Evolutionary conservation across 2,797 vertebrate genomes (phyloP).

Genomic region (Gallinago nigripennis): DNA sequence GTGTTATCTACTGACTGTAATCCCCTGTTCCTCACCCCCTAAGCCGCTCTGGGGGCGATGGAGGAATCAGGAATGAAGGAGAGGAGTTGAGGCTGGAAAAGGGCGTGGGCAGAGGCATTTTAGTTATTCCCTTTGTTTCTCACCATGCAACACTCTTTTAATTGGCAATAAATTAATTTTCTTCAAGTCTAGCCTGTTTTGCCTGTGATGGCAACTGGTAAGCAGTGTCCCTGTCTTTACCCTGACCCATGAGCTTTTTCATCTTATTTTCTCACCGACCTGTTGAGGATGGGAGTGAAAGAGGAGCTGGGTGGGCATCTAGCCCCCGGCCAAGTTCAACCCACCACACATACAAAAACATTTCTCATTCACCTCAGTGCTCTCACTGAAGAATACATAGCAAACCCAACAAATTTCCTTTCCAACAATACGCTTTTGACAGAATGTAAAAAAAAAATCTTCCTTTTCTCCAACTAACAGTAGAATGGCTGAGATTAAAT

Average conservation of each 20-base stretch:
- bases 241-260: neutral
- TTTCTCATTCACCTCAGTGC: neutral
- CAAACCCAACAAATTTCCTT: neutral
- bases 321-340: neutral
- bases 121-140: neutral
- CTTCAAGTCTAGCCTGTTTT: neutral
- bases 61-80: neutral
- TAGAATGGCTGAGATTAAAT: neutral
- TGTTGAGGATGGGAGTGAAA: neutral
- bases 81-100: fast-evolving
- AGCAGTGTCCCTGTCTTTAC: neutral
- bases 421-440: conserved; percentile 5
- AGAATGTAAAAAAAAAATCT: neutral
- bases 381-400: neutral
- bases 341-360: neutral
- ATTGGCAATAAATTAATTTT: neutral
- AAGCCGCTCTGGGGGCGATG: fast-evolving
- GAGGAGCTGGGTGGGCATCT: fast-evolving
- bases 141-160: fast-evolving
- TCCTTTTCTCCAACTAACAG: neutral
- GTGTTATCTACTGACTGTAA: neutral
- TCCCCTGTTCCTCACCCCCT: neutral
- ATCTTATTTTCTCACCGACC: neutral
- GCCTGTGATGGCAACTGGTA: neutral
- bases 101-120: neutral